Evolutionary conservation across 2,113 vertebrate genomes (phyloP).

Genomic region (Rallus limicola): DNA sequence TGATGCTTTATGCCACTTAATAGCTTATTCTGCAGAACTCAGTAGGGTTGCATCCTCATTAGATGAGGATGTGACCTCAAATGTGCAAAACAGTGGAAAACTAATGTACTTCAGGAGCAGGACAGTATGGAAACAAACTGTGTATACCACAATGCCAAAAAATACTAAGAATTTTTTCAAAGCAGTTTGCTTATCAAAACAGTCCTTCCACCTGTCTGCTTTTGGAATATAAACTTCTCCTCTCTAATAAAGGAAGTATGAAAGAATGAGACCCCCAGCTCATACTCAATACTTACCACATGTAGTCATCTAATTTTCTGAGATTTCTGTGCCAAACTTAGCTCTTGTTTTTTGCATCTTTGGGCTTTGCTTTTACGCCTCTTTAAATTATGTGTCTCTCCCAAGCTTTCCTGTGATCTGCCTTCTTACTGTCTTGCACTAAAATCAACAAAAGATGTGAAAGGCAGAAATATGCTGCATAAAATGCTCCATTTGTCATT

Average conservation of each 20-base stretch:
- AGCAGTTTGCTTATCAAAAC: not conserved
- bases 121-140: fast-evolving
- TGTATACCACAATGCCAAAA: not conserved
- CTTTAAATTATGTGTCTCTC: not conserved
- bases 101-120: not conserved
- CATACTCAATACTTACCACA: not conserved
- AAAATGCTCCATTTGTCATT: not conserved
- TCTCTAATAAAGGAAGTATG: not conserved
- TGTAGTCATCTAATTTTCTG: not conserved
- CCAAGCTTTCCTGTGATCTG: not conserved
- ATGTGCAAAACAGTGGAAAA: not conserved
- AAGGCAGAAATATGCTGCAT: not conserved
- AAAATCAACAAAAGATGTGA: not conserved
- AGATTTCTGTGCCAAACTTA: not conserved
- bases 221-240: not conserved
- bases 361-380: not conserved
- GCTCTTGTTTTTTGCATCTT: not conserved
- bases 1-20: not conserved
- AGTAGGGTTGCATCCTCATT: not conserved
- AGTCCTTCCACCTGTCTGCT: not conserved
- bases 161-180: not conserved
- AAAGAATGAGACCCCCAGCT: not conserved
- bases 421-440: not conserved
- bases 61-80: not conserved
- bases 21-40: not conserved